Evolutionary conservation across 2,113 vertebrate species (phyloP).

Genomic region (Ivindomyrus marchei): DNA sequence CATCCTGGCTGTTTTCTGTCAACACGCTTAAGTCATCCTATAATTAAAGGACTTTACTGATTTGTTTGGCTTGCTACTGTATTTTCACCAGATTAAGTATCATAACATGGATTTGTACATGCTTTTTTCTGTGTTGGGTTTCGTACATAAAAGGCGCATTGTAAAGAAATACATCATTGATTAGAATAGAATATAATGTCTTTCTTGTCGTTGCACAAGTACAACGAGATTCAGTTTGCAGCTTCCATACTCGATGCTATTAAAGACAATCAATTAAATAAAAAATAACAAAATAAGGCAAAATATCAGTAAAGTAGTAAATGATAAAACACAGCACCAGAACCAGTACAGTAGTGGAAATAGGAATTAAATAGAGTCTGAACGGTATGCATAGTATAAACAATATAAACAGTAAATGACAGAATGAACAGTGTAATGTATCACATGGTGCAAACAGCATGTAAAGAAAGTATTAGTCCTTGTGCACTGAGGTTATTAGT

Average conservation of each 20-base stretch:
- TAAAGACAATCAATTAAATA: not conserved
- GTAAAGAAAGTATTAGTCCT: not conserved
- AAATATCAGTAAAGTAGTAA: not conserved
- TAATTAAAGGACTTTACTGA: conserved; percentile 37
- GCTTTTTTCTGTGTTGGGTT: not conserved
- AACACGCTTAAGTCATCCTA: conserved; percentile 37
- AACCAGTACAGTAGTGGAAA: not conserved
- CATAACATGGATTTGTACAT: not conserved
- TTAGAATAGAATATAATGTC: not conserved
- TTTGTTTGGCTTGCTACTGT: not conserved
- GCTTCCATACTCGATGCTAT: not conserved
- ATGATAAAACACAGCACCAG: not conserved
- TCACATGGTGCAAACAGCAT: not conserved
- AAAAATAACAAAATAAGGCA: not conserved
- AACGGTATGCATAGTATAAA: not conserved
- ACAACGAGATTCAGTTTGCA: not conserved
- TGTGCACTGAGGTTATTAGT: not conserved
- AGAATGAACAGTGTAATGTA: not conserved
- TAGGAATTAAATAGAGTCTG: not conserved
- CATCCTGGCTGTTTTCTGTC: conserved; percentile 34
- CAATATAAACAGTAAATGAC: not conserved
- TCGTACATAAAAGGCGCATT: not conserved
- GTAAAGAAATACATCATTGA: not conserved
- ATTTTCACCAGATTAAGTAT: conserved; percentile 5
- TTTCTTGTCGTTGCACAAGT: not conserved